Percentiles rank a stretch among this genome's conserved stretches.
Evolutionary conservation across 2,888 invertebrate genomes (phyloP).

Genomic region (Oxyteleia sp.): DNA sequence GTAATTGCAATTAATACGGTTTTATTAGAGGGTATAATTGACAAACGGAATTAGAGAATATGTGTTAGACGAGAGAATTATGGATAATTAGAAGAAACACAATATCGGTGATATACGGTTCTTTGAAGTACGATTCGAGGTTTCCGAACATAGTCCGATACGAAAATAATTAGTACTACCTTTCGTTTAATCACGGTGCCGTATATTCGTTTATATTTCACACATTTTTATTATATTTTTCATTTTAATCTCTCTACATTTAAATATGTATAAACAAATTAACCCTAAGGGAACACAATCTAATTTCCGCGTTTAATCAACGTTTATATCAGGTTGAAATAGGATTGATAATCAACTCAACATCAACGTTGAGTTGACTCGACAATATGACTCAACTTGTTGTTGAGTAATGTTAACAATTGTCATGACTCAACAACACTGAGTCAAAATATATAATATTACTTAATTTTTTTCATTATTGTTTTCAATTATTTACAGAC

Average conservation of each 20-base stretch:
- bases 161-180: constrained; percentile 23
- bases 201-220: too few relatives aligned
- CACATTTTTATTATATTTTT: background rate
- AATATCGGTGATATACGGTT: constrained; percentile 32
- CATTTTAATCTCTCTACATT: background rate
- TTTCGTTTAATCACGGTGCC: constrained; percentile 12
- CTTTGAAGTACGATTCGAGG: constrained; percentile 37
- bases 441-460: too few relatives aligned
- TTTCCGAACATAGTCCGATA: constrained; percentile 22
- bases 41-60: constrained; percentile 36
- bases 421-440: too few relatives aligned
- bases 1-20: constrained; percentile 38
- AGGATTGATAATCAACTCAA: too few relatives aligned
- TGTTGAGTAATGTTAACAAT: too few relatives aligned
- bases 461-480: too few relatives aligned
- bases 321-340: too few relatives aligned
- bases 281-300: too few relatives aligned
- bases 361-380: too few relatives aligned
- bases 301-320: too few relatives aligned
- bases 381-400: too few relatives aligned
- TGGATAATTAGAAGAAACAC: constrained; percentile 49
- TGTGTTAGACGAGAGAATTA: constrained; percentile 10
- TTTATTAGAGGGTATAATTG: constrained; percentile 46
- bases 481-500: too few relatives aligned
- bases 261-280: background rate